These are phyloP conservation scores for Leptinotarsa undecemlineata DNA, from an alignment of 1,140 invertebrate genomes.

Conservation along the genomic window DNA sequence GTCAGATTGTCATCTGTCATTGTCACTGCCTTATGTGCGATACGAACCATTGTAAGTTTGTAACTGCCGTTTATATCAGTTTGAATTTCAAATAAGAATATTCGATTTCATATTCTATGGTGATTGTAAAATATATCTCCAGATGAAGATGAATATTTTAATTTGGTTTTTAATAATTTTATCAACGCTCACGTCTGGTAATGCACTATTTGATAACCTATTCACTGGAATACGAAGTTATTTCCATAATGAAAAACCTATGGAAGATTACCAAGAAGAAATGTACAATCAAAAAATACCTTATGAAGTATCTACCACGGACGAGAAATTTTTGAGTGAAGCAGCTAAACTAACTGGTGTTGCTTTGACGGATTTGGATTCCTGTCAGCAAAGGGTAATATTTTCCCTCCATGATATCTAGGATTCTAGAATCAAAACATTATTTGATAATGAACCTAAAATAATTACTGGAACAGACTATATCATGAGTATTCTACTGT, in stretches of 20 bases:
- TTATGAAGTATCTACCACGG: conserved; percentile 65
- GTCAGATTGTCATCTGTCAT: no score
- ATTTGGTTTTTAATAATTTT: background rate
- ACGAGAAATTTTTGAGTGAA: conserved; percentile 69
- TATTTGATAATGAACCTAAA: background rate
- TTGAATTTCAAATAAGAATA: background rate
- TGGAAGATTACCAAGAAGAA: background rate
- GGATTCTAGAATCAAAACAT: no score
- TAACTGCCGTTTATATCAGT: background rate
- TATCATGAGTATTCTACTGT: background rate
- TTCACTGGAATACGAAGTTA: conserved; percentile 7
- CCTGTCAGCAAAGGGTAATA: conserved; percentile 65
- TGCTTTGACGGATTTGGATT: conserved; percentile 63
- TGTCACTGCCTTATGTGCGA: no score
- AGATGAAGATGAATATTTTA: background rate
- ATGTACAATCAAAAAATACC: conserved; percentile 52
- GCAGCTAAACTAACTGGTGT: conserved; percentile 63
- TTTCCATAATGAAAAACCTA: background rate
- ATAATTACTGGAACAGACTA: background rate
- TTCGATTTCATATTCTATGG: background rate
- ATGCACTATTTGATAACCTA: background rate
- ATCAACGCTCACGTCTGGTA: background rate
- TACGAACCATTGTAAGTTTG: no score
- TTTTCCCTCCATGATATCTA: background rate
- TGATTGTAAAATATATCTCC: background rate